Conservation (phyloP, 1,140 invertebrate genomes). For the Zaprionus davidi region DNA sequence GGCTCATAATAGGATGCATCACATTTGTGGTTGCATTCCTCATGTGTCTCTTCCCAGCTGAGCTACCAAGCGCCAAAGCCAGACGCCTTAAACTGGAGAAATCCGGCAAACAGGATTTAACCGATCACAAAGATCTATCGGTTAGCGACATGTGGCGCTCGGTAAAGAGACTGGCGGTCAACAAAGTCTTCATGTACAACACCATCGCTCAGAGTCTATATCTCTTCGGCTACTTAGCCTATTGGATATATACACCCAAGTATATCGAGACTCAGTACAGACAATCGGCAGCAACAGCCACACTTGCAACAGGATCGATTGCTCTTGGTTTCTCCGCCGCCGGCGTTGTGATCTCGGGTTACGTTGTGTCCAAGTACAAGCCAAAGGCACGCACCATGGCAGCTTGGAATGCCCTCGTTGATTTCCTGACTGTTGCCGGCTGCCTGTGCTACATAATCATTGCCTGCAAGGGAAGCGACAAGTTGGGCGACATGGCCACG, state of each 20-base stretch:
- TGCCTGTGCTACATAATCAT: slow-evolving; percentile 88
- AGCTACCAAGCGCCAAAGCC: slow-evolving; percentile 85
- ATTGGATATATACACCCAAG: slow-evolving; percentile 91
- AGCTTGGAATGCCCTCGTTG: slow-evolving; percentile 89
- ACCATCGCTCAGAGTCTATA: slow-evolving; percentile 88
- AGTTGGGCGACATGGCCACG: slow-evolving; percentile 42
- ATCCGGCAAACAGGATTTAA: slow-evolving; percentile 1
- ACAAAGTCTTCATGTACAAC: slow-evolving; percentile 88
- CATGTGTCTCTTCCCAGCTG: slow-evolving; percentile 88
- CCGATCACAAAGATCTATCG: slow-evolving; percentile 49
- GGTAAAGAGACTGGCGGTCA: slow-evolving; percentile 84
- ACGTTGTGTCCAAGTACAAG: slow-evolving; percentile 88
- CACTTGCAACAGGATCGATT: slow-evolving; percentile 88
- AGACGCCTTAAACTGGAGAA: slow-evolving; percentile 33
- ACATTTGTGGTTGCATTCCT: slow-evolving; percentile 87
- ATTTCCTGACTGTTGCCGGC: slow-evolving; percentile 86
- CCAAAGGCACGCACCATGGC: slow-evolving; percentile 88
- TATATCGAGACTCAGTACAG: slow-evolving; percentile 91
- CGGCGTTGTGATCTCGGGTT: slow-evolving; percentile 89
- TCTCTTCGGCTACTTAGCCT: slow-evolving; percentile 89
- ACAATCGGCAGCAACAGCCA: slow-evolving; percentile 88
- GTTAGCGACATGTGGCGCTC: slow-evolving; percentile 57
- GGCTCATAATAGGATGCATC: slow-evolving; percentile 87
- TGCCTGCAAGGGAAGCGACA: slow-evolving; percentile 86
- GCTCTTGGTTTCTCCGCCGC: slow-evolving; percentile 89